Conservation (phyloP, 2,888 invertebrate species). For the Apomyelois bistriatella region DNA sequence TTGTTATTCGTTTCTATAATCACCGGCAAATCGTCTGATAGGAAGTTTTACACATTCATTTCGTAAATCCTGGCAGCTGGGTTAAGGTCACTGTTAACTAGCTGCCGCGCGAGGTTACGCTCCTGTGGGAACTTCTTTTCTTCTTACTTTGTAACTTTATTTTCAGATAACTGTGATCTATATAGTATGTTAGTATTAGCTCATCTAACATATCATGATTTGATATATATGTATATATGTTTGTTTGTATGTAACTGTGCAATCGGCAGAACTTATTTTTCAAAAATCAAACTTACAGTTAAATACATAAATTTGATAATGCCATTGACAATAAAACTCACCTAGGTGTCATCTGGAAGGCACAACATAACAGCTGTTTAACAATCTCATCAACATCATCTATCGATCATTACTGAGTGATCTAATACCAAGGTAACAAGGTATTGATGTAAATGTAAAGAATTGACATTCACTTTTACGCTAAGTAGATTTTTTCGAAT, state of each 20-base stretch:
- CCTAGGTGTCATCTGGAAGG: background rate
- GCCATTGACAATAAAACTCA: conserved; percentile 1
- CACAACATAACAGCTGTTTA: conserved; percentile 6
- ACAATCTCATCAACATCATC: conserved; percentile 4
- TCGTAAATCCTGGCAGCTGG: conserved; percentile 12
- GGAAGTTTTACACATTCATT: conserved; percentile 22
- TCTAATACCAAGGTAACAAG: background rate
- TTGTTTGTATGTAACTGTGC: too few relatives aligned
- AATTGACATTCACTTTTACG: background rate
- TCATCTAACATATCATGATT: too few relatives aligned
- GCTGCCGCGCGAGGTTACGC: too few relatives aligned
- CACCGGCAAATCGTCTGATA: conserved; percentile 22
- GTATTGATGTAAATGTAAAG: background rate
- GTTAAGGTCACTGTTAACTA: conserved; percentile 8
- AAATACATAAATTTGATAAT: too few relatives aligned
- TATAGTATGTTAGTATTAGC: too few relatives aligned
- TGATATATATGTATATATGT: too few relatives aligned
- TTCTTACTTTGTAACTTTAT: too few relatives aligned
- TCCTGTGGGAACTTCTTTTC: too few relatives aligned
- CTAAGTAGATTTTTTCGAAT: too few relatives aligned
- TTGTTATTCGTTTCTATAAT: conserved; percentile 15
- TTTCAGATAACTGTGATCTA: too few relatives aligned
- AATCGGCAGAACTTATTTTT: too few relatives aligned
- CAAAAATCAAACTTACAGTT: too few relatives aligned
- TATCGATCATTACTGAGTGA: conserved; percentile 4